Base-by-base conservation (phyloP, 2,113 vertebrate species). In the Ptilorrhoa leucosticta region DNA sequence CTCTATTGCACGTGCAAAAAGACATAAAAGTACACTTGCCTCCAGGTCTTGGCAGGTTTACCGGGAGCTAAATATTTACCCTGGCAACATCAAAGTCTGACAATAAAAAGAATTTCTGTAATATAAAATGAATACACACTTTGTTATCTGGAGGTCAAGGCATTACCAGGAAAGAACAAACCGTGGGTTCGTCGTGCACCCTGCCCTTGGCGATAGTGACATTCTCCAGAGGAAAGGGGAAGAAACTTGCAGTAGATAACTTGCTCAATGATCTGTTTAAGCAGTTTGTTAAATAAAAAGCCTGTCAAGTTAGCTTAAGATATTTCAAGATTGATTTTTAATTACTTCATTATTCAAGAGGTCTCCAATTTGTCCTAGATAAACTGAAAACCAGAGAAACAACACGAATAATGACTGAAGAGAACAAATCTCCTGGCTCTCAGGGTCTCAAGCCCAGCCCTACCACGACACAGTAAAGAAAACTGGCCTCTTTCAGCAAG, bases 51-150 rank as follows among this genome's bases (percentile, higher is more conserved):
- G 90, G 90, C 86, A 88, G 47, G 30, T 85, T 85, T 37, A 83
- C 50, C 28, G 15, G 79, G 64, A 94, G 69, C 63, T 70, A 70
- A 93, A 73, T 95, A 87, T 91, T 94, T 96, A 85, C 86, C 47
- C 89, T 90, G 90, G 88, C 83, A 81, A 83, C 84, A 88, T 77
- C 76, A 50, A 88, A 88, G 83, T 12, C 54, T 73, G 88, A 86
- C 83, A 83, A 94, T 70, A 90, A 95, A 93, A 89, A 68, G 47
- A 78, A 85, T 51, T 73, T 76, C 77, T 87, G 10, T 81, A 89
- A 64, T 60, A 70, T 57, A 45, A 85, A 66, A 80, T 93, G 50
- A 92, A 85, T 95, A n/a, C 57, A 8, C 1, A 6, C 79, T 92
- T 90, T 93, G 71, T 90, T 94, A 93, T 77, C 56, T 45, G 37